phyloP scores from a whole-genome alignment of 2,888 invertebrate genomes.

The Ormyrus rosae region DNA sequence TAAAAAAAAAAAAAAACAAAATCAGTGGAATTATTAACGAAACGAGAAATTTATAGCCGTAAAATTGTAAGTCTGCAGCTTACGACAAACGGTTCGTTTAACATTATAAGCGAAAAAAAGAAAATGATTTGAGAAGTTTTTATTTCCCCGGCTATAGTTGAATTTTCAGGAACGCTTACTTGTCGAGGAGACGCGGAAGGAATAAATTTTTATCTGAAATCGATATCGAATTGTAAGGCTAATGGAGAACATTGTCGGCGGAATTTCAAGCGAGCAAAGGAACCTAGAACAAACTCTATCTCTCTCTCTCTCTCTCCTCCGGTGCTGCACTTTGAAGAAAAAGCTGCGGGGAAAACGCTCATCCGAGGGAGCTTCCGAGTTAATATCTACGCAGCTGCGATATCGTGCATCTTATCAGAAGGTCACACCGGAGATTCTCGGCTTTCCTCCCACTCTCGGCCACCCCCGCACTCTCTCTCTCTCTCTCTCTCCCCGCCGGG shows the following conservation, averaged over 20 bases:
- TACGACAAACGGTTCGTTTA: no score
- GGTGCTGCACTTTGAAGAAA: no score
- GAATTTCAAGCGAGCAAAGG: neutral
- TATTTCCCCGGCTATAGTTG: no score
- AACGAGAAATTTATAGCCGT: no score
- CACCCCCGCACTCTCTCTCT: slow-evolving; percentile 47
- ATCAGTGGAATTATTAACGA: no score
- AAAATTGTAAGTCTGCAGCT: no score
- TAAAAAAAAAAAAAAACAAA: no score
- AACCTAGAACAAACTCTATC: no score
- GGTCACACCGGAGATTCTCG: slow-evolving; percentile 20
- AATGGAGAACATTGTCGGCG: neutral
- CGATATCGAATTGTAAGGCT: slow-evolving; percentile 1
- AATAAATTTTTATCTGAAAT: slow-evolving; percentile 33
- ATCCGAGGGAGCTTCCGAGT: no score
- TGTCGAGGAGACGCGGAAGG: neutral
- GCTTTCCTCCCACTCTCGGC: neutral
- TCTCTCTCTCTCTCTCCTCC: no score
- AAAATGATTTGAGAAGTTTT: neutral
- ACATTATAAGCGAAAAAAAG: neutral
- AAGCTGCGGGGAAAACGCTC: no score
- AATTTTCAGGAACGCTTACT: no score
- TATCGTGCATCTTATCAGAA: slow-evolving; percentile 24
- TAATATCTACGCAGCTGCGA: neutral
- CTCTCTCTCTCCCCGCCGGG: slow-evolving; percentile 45